Conservation (phyloP, 2,797 vertebrate species). For the Gymnoscopelus braueri region DNA sequence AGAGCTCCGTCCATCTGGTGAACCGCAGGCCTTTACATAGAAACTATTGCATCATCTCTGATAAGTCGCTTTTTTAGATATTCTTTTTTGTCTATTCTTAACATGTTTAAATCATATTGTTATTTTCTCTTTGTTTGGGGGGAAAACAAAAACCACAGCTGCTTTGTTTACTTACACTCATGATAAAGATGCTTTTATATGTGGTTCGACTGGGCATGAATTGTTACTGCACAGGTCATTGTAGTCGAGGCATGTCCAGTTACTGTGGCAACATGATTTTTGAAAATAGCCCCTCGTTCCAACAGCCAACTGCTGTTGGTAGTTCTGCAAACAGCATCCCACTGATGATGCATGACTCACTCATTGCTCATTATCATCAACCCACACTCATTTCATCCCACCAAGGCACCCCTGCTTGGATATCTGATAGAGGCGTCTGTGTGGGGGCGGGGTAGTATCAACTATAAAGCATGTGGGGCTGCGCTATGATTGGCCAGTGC, state of each 20-base stretch:
- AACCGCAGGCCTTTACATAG: slow-evolving; percentile 9
- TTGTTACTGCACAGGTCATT: slow-evolving; percentile 21
- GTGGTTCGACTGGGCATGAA: slow-evolving; percentile 23
- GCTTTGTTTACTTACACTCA: background rate
- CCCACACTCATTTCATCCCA: slow-evolving; percentile 73
- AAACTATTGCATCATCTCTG: slow-evolving; percentile 15
- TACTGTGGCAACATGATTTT: slow-evolving; percentile 74
- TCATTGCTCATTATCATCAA: slow-evolving; percentile 83
- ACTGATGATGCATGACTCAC: slow-evolving; percentile 81
- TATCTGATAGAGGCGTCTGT: slow-evolving; percentile 72
- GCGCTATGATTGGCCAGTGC: slow-evolving; percentile 85
- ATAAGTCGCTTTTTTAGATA: background rate
- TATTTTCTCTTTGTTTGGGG: background rate
- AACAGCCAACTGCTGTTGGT: slow-evolving; percentile 69
- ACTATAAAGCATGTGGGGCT: slow-evolving; percentile 62
- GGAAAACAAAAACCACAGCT: background rate
- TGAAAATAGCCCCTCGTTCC: slow-evolving; percentile 67
- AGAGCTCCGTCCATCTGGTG: slow-evolving; percentile 11
- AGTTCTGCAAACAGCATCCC: slow-evolving; percentile 60
- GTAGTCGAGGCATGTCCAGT: slow-evolving; percentile 47
- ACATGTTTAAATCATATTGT: background rate
- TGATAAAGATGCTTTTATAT: slow-evolving; percentile 18
- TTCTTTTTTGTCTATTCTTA: too few species aligned
- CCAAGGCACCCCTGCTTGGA: slow-evolving; percentile 59
- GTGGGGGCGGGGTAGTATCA: slow-evolving; percentile 69